Conservation (phyloP, 2,888 invertebrate genomes). For the Drosophila colorata region DNA sequence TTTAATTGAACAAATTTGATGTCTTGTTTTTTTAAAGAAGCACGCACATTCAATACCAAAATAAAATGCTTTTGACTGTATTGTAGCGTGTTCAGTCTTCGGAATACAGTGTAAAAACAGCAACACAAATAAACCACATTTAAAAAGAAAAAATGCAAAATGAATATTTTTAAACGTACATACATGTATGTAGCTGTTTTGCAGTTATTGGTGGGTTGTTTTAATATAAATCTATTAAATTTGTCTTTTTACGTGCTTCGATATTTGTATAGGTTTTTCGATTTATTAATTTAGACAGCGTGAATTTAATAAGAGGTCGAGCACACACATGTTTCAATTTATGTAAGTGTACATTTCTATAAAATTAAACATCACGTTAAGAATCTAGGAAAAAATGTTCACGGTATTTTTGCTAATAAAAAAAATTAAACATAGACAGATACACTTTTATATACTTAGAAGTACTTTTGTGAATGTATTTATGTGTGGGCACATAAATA, state of each 20-base stretch:
- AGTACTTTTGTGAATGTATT: not conserved
- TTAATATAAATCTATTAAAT: conserved; percentile 5
- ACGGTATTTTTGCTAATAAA: not conserved
- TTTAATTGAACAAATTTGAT: not conserved
- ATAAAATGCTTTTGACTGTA: conserved; percentile 4
- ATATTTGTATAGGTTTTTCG: not conserved
- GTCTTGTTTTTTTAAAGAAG: not conserved
- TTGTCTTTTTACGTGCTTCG: not conserved
- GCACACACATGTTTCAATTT: not conserved
- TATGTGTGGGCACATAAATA: not conserved
- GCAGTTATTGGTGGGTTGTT: conserved; percentile 21
- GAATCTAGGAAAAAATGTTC: not conserved
- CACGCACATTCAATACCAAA: conserved; percentile 3
- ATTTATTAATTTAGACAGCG: not conserved
- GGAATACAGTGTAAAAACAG: conserved; percentile 5
- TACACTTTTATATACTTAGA: not conserved
- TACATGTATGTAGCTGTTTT: conserved; percentile 1
- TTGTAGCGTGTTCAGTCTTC: conserved; percentile 26
- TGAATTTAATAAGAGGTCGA: not conserved
- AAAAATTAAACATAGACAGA: not conserved
- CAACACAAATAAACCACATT: not conserved
- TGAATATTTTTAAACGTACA: not conserved
- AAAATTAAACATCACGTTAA: not conserved
- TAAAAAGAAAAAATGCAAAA: not conserved
- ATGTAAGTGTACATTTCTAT: not conserved